These are phyloP conservation scores for Nothura maculosa DNA, from an alignment of 2,797 vertebrate species.

Conservation along the genomic window DNA sequence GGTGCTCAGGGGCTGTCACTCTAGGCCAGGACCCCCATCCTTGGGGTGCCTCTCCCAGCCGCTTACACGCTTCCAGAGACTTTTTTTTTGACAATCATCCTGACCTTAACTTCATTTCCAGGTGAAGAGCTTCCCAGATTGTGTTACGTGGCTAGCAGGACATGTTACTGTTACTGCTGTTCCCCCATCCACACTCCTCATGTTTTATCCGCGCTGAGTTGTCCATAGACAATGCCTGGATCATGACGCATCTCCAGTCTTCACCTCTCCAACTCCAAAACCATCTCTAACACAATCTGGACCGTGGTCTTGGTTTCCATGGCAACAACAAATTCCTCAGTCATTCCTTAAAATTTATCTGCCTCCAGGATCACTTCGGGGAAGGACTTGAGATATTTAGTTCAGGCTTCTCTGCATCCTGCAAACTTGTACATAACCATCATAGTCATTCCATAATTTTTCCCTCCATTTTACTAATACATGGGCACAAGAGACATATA, in stretches of 20 bases:
- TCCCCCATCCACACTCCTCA: background rate
- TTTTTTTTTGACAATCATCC: background rate
- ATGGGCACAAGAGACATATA: background rate
- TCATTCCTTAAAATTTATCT: background rate
- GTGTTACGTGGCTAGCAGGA: background rate
- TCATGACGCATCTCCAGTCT: background rate
- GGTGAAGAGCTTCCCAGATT: background rate
- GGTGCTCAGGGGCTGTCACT: background rate
- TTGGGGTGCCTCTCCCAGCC: background rate
- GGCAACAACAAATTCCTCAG: conserved; percentile 21
- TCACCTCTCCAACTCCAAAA: background rate
- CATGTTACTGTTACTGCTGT: background rate
- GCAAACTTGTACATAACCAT: too few relatives aligned
- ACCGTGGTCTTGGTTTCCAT: conserved; percentile 34
- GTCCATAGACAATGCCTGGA: background rate
- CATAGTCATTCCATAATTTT: background rate
- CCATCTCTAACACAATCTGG: background rate
- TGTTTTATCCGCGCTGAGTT: background rate
- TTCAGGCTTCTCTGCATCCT: background rate
- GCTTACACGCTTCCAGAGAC: background rate
- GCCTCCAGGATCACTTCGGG: background rate
- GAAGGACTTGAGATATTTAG: background rate
- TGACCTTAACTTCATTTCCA: background rate
- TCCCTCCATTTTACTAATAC: background rate
- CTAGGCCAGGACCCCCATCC: background rate